Base-by-base conservation (phyloP, 1,140 invertebrate genomes). In the Lasioglossum baleicum region DNA sequence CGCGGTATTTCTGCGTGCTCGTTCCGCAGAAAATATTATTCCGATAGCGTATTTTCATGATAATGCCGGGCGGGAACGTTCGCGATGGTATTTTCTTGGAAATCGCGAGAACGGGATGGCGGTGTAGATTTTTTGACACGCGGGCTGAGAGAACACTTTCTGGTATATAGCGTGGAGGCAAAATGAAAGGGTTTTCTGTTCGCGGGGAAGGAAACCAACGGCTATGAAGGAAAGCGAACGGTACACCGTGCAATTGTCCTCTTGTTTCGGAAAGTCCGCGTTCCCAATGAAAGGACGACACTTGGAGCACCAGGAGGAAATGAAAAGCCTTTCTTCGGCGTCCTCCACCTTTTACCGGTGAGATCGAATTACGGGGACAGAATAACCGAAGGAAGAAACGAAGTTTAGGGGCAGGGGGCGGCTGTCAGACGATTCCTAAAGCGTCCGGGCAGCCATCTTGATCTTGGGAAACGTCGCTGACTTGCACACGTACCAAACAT, bases 321-420 rank as follows among this genome's bases (percentile, higher is more conserved):
- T 44, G 51, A 48, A 75, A 75, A 68, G 51, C 22, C 13, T 48
- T 75, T 68, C 40, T 60, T 26, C 63, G 10, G 31, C n/a, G 10
- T 17, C 17, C 20, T 22, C 5, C 26, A 6, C 7, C 2, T 13
- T 22, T 42, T 66, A 17, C 3, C 13, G 3, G 3, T 1, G 11
- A 40, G n/a, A 48, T 40, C 44, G 31, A 67, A 67, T 73, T 35
- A n/a, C 71, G 15, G 26, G 15, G 17, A 35, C 40, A n/a, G 48
- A 56, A 66, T 56, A 56, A 22, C 44, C 20, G 20, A 2, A 65
- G 17, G n/a, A n/a, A 42, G 17, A 40, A 64, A 64, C 35, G 17
- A 40, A 42, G 35, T 64, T 64, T 42, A 42, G 40, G n/a, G 63
- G 7, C 35, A 6, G 26, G 26, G 26, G 26, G 26, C 0, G 15